These are phyloP conservation scores for Patella caerulea DNA, from an alignment of 2,888 invertebrate species.

Conservation along the genomic window DNA sequence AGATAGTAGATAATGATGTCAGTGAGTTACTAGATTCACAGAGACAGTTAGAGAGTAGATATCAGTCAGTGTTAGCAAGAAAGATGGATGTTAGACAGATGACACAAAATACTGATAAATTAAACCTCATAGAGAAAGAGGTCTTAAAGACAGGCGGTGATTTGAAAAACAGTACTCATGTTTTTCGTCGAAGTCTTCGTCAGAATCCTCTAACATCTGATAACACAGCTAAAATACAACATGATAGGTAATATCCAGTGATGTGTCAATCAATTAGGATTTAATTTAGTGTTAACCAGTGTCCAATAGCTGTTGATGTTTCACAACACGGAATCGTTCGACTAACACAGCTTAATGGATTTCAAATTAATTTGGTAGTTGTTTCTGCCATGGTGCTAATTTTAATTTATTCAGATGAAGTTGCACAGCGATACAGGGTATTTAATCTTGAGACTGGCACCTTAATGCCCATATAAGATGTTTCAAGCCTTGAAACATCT, in stretches of 20 bases:
- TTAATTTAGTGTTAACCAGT: too few species aligned
- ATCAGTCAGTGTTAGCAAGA: slow-evolving; percentile 62
- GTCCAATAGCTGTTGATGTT: too few species aligned
- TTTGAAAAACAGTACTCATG: slow-evolving; percentile 65
- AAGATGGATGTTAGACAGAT: slow-evolving; percentile 53
- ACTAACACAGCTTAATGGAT: too few species aligned
- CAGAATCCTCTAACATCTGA: slow-evolving; percentile 69
- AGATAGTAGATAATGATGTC: slow-evolving; percentile 68
- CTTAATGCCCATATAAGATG: too few species aligned
- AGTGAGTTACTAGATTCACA: slow-evolving; percentile 62
- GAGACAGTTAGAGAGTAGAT: slow-evolving; percentile 61
- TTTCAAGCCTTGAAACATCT: too few species aligned
- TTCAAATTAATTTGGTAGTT: too few species aligned
- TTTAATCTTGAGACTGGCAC: too few species aligned
- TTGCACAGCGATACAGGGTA: too few species aligned
- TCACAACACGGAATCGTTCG: too few species aligned
- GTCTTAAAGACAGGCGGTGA: slow-evolving; percentile 56
- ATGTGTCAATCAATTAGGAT: too few species aligned
- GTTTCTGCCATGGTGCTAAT: too few species aligned
- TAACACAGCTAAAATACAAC: slow-evolving; percentile 67
- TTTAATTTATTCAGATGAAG: too few species aligned
- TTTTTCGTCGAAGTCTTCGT: slow-evolving; percentile 64
- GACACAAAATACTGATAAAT: slow-evolving; percentile 51
- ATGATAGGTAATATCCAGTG: slow-evolving; percentile 60
- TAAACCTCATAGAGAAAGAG: slow-evolving; percentile 55